Evolutionary conservation across 1,140 invertebrate species (phyloP).

Genomic region (Rhysida immarginata): DNA sequence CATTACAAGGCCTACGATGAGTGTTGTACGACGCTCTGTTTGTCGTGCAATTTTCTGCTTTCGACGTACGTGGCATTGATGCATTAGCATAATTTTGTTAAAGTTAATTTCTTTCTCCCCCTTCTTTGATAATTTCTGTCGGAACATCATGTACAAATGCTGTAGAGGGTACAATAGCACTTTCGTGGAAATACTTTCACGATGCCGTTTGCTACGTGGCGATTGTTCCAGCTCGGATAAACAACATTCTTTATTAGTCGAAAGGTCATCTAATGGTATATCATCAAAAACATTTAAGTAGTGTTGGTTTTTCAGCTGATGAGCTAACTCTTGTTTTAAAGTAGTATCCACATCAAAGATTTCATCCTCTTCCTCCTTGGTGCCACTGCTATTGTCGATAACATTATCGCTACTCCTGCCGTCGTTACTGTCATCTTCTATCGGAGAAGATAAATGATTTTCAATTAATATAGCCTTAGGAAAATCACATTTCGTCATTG

Average conservation of each 20-base stretch:
- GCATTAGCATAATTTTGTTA: conserved; percentile 37
- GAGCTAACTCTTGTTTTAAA: not conserved
- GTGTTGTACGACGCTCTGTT: conserved; percentile 89
- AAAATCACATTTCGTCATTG: conserved; percentile 30
- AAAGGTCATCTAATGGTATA: conserved; percentile 16
- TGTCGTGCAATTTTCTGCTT: conserved; percentile 85
- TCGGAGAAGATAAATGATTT: not conserved
- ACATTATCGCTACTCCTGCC: not conserved
- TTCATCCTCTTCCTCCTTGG: not conserved
- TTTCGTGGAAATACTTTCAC: conserved; percentile 69
- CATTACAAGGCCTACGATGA: conserved; percentile 96
- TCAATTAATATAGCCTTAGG: too few relatives aligned
- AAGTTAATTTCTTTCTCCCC: conserved; percentile 27
- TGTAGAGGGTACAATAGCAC: not conserved
- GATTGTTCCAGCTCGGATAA: conserved; percentile 83
- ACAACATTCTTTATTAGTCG: conserved; percentile 58
- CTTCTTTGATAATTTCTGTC: conserved; percentile 37
- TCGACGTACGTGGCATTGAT: conserved; percentile 75
- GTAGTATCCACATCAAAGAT: not conserved
- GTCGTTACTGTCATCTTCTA: not conserved
- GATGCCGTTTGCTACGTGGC: conserved; percentile 58
- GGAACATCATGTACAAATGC: conserved; percentile 61
- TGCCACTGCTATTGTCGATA: too few relatives aligned
- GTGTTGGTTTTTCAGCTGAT: not conserved
- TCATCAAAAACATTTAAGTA: conserved; percentile 16